Conservation (phyloP, 2,113 vertebrate species). For the Lamprologus ornatipinnis region DNA sequence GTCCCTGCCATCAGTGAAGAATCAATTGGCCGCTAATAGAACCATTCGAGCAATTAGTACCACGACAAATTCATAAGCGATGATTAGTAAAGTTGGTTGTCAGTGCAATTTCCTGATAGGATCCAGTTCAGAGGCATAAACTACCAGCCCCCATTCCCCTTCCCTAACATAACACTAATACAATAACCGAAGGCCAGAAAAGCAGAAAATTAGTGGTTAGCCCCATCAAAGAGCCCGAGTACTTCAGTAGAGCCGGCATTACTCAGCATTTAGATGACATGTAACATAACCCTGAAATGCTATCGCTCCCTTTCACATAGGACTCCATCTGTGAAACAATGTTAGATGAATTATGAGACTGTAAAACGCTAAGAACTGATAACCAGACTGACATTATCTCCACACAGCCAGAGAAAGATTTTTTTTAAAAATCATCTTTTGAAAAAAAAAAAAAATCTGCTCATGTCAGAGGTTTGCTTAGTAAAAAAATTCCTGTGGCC, state of each 20-base stretch:
- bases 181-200: background rate
- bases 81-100: slow-evolving; percentile 28
- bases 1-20: slow-evolving; percentile 20
- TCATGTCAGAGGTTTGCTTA: background rate
- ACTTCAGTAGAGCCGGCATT: background rate
- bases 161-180: background rate
- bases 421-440: background rate
- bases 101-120: slow-evolving; percentile 6
- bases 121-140: background rate
- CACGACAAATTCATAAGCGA: slow-evolving; percentile 42
- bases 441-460: background rate
- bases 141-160: background rate
- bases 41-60: slow-evolving; percentile 42
- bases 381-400: background rate
- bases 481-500: slow-evolving; percentile 24
- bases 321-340: background rate
- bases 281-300: background rate
- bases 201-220: background rate
- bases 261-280: background rate
- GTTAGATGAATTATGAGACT: background rate
- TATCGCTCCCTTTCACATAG: background rate
- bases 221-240: background rate
- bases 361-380: background rate
- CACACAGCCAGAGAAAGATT: background rate
- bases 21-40: slow-evolving; percentile 48